These are phyloP conservation scores for Corythornis vintsioides DNA, from an alignment of 2,113 vertebrate genomes.

Conservation along the genomic window DNA sequence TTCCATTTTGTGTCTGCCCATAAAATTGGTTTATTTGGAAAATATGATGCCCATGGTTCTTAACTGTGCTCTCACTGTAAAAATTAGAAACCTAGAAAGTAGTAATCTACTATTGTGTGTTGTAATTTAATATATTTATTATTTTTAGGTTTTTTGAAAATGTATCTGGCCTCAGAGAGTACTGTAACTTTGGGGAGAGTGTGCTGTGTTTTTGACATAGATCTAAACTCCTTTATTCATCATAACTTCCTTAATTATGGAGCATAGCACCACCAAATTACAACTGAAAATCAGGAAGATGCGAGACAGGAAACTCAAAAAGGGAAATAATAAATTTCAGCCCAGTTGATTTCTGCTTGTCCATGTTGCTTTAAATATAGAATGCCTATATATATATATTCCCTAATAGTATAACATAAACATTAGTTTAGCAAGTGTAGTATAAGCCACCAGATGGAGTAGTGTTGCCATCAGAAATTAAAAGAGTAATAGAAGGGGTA, in stretches of 20 bases:
- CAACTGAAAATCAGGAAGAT: neutral
- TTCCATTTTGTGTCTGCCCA: neutral
- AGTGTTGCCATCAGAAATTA: neutral
- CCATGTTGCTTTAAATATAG: neutral
- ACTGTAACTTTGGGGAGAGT: neutral
- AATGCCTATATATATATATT: fast-evolving
- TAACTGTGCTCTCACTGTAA: neutral
- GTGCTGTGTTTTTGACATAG: neutral
- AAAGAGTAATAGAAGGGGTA: neutral
- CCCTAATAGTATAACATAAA: neutral
- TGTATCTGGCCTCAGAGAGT: neutral
- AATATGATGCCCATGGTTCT: neutral
- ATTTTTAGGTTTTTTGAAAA: neutral
- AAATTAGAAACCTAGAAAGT: neutral
- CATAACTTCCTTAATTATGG: neutral
- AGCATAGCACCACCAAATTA: neutral
- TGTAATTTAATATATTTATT: neutral
- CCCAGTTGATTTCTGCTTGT: neutral
- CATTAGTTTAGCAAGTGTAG: neutral
- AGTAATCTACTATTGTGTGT: neutral
- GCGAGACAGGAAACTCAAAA: neutral
- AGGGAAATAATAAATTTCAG: neutral
- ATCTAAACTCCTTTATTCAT: neutral
- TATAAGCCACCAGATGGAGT: constrained; percentile 15
- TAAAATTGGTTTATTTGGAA: neutral